Evolutionary conservation across 2,797 vertebrate genomes (phyloP).

Genomic region (Gadopsis marmoratus): DNA sequence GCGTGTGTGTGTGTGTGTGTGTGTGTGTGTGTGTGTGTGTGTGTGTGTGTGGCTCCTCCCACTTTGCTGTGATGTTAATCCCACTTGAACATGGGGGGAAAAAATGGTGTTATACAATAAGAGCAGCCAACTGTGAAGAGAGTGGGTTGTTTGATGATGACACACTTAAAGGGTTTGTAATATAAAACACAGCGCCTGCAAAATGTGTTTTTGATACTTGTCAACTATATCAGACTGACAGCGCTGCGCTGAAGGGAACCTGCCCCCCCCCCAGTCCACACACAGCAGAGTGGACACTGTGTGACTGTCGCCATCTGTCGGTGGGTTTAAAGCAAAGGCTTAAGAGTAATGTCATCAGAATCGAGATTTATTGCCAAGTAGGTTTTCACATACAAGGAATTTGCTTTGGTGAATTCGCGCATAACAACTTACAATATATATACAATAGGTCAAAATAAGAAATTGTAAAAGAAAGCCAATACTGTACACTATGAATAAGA

Average conservation of each 20-base stretch:
- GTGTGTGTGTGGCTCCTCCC: slow-evolving; percentile 38
- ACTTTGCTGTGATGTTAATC: slow-evolving; percentile 9
- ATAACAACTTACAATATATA: no score
- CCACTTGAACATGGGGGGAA: background rate
- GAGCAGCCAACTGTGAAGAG: background rate
- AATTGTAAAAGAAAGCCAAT: no score
- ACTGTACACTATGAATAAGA: no score
- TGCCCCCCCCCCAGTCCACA: background rate
- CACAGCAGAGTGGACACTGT: slow-evolving; percentile 32
- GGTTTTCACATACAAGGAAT: no score
- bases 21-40: no score
- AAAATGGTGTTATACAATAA: slow-evolving; percentile 3
- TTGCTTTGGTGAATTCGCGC: no score
- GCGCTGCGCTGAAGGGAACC: background rate
- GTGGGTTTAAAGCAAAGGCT: slow-evolving; percentile 31
- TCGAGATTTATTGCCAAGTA: no score
- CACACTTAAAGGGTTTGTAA: background rate
- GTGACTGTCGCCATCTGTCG: slow-evolving; percentile 80
- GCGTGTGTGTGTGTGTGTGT: no score
- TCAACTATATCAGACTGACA: background rate
- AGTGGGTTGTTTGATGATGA: background rate
- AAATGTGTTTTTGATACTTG: background rate
- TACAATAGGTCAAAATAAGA: no score
- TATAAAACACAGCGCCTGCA: background rate
- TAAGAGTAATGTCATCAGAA: background rate